Evolutionary conservation across 2,797 vertebrate genomes (phyloP).

Genomic region (Columba guinea): DNA sequence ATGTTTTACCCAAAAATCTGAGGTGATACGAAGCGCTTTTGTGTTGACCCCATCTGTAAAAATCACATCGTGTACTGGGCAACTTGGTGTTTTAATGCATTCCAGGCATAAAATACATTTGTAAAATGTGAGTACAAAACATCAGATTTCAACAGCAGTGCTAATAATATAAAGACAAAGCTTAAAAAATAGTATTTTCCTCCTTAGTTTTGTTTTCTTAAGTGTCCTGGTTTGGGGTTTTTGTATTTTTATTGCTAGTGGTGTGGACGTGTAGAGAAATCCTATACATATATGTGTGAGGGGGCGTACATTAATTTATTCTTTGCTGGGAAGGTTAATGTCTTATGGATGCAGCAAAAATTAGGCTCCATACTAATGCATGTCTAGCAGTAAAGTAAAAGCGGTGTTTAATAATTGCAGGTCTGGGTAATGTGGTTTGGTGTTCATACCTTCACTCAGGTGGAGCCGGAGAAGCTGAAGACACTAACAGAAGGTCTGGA

Average conservation of each 20-base stretch:
- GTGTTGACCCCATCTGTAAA: neutral
- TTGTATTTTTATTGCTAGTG: neutral
- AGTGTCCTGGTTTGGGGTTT: fast-evolving
- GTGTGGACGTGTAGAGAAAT: neutral
- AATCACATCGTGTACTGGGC: fast-evolving
- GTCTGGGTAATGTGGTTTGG: constrained; percentile 71
- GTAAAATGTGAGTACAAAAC: neutral
- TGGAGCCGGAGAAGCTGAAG: constrained; percentile 95
- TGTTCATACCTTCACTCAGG: constrained; percentile 81
- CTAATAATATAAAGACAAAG: neutral
- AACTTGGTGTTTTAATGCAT: neutral
- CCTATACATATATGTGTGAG: fast-evolving
- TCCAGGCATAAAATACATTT: neutral
- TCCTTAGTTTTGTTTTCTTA: fast-evolving
- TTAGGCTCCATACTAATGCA: neutral
- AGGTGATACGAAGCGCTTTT: fast-evolving
- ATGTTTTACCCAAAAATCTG: neutral
- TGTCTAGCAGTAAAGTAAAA: constrained; percentile 28
- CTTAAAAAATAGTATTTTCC: too few relatives aligned
- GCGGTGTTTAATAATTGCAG: constrained; percentile 29
- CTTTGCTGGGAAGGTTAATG: neutral
- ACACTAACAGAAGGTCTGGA: constrained; percentile 97
- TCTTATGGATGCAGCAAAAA: neutral
- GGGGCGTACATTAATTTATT: fast-evolving
- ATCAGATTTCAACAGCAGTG: neutral